Evolutionary conservation across 2,888 invertebrate genomes (phyloP), one percentile per base, ranked within the genome.

Genomic region (Sicus ferrugineus): DNA sequence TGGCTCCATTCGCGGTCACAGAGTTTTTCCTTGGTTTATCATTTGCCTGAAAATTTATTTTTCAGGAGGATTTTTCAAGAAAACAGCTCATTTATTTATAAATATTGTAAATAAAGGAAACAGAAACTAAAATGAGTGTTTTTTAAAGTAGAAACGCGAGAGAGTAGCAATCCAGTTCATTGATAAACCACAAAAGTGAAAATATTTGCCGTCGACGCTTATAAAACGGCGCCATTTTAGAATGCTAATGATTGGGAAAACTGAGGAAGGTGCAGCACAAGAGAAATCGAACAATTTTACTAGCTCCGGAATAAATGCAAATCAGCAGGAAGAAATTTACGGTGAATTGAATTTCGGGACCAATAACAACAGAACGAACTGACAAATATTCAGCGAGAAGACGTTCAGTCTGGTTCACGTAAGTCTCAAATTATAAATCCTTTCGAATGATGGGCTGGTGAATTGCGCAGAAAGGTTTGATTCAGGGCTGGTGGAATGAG

Each of bases 171-270:
- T 63, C 46, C 48, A 54, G 38, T 61, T 21, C 58, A 73, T 72
- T 73, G 61, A 70, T 71, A 72, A 58, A 74, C 58, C 65, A 75
- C 68, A 74, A 71, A 72, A 66, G 76, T 77, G 75, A 77, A 78
- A 79, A 71, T 70, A 72, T 73, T 72, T 28, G 42, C 54, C 61
- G 69, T 77, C 75, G 76, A 77, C 77, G 77, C 77, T 75, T 72
- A 80, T 78, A 78, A 83, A 84, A 83, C 84, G 83, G 84, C 83
- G 83, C 83, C 83, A 83, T 83, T 83, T 83, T 84, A 80, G 81
- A 83, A 83, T 78, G 80, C 78, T 77, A 81, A 80, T 72, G 73
- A 66, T 42, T 66, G 79, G 79, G 68, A 76, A 70, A 67, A 73
- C 70, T 73, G 75, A 67, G 70, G 52, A 66, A 68, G 72, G 71